These are phyloP conservation scores for Chaetogeoica ovagalla DNA, from an alignment of 2,888 invertebrate species.

Conservation along the genomic window DNA sequence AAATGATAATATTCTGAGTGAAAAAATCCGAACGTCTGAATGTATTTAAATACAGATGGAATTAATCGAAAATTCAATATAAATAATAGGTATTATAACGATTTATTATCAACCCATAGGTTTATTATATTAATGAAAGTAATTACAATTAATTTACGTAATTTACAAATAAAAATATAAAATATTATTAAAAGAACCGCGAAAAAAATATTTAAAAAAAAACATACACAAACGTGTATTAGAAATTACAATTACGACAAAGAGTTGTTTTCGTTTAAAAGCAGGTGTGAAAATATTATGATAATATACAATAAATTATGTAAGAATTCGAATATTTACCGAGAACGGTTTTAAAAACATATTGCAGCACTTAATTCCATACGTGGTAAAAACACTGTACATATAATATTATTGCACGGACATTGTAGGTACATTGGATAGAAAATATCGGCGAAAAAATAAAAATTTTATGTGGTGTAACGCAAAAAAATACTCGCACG, in stretches of 20 bases:
- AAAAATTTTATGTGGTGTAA: not conserved
- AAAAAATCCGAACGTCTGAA: too few relatives aligned
- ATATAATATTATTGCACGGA: not conserved
- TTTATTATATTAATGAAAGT: too few relatives aligned
- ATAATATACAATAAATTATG: not conserved
- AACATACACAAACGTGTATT: not conserved
- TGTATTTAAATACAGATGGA: too few relatives aligned
- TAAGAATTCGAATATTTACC: not conserved
- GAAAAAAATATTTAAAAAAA: too few relatives aligned
- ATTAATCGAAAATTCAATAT: too few relatives aligned
- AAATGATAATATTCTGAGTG: too few relatives aligned
- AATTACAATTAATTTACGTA: too few relatives aligned
- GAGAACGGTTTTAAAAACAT: not conserved
- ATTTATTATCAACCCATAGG: too few relatives aligned
- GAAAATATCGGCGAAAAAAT: not conserved
- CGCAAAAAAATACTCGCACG: too few relatives aligned
- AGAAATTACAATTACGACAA: not conserved
- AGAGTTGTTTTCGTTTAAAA: not conserved
- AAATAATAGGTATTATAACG: too few relatives aligned
- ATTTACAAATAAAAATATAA: too few relatives aligned
- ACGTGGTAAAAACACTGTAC: not conserved
- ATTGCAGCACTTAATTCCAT: not conserved
- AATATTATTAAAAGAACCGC: too few relatives aligned
- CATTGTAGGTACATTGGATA: not conserved
- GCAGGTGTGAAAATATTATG: not conserved